These are phyloP conservation scores for Clanis bilineata DNA, from an alignment of 2,888 invertebrate species.

Conservation along the genomic window DNA sequence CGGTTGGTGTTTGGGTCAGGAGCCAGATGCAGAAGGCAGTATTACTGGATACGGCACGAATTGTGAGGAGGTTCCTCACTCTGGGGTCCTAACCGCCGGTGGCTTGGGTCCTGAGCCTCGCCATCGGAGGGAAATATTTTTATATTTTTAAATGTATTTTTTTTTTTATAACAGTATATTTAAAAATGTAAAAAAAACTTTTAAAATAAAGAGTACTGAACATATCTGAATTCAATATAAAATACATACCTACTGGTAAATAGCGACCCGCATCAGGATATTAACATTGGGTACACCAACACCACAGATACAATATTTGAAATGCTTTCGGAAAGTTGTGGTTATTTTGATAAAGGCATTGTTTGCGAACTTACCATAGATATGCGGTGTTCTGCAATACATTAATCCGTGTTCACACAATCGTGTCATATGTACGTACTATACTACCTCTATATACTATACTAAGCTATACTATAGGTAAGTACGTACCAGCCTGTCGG, in stretches of 20 bases:
- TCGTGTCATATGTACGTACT: background rate
- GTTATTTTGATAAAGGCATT: background rate
- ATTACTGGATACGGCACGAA: too few species aligned
- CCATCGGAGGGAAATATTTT: too few species aligned
- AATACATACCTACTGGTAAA: background rate
- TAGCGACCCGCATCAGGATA: background rate
- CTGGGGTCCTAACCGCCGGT: too few species aligned
- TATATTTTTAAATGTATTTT: too few species aligned
- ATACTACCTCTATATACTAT: background rate
- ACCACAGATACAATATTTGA: background rate
- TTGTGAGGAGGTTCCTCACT: too few species aligned
- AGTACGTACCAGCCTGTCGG: conserved; percentile 22
- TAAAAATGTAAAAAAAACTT: too few species aligned
- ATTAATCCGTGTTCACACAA: background rate
- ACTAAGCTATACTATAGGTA: conserved; percentile 18
- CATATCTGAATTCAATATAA: background rate
- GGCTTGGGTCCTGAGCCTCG: too few species aligned
- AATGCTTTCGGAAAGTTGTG: background rate
- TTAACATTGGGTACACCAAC: background rate
- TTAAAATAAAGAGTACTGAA: too few species aligned
- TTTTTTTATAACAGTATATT: too few species aligned
- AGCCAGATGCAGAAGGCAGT: too few species aligned
- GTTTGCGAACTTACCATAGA: background rate
- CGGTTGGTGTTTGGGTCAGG: too few species aligned
- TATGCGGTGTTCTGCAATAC: background rate